Conservation (phyloP, 2,797 vertebrate species). For the Lepus townsendii region DNA sequence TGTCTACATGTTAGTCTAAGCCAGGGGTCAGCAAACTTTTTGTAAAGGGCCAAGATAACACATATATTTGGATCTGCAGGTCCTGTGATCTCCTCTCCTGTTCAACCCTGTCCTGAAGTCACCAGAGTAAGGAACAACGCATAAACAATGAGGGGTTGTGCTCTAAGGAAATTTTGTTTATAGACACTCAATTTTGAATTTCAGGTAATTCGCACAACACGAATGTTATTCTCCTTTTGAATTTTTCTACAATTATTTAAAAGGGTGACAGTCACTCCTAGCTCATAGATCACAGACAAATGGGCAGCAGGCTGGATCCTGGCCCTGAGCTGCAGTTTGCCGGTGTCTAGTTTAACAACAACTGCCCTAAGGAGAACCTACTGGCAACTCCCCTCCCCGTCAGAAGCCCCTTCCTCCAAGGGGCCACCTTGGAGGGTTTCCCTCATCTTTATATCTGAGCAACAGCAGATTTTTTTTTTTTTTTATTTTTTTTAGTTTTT, state of each 20-base stretch:
- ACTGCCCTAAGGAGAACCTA: not conserved
- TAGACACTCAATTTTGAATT: not conserved
- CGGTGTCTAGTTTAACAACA: not conserved
- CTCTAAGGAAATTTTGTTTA: not conserved
- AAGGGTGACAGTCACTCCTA: not conserved
- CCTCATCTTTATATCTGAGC: not conserved
- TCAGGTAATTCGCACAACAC: not conserved
- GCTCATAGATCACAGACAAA: not conserved
- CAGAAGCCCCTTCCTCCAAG: not conserved
- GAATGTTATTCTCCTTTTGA: not conserved
- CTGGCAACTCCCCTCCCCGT: not conserved
- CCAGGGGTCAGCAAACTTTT: not conserved
- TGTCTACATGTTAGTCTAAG: not conserved
- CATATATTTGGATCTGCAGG: not conserved
- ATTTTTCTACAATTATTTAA: not conserved
- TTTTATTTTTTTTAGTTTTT: too few relatives aligned
- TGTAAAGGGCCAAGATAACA: not conserved
- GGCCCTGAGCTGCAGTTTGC: not conserved
- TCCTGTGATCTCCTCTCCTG: not conserved
- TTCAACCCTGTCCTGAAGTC: not conserved
- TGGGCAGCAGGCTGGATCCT: not conserved
- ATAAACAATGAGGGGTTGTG: not conserved
- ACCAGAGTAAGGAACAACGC: not conserved
- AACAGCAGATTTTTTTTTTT: not conserved
- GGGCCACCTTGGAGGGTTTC: fast-evolving